Percentiles rank a stretch among this genome's conserved stretches.
phyloP scores from a whole-genome alignment of 2,113 vertebrate genomes.

The Gavialis gangeticus region DNA sequence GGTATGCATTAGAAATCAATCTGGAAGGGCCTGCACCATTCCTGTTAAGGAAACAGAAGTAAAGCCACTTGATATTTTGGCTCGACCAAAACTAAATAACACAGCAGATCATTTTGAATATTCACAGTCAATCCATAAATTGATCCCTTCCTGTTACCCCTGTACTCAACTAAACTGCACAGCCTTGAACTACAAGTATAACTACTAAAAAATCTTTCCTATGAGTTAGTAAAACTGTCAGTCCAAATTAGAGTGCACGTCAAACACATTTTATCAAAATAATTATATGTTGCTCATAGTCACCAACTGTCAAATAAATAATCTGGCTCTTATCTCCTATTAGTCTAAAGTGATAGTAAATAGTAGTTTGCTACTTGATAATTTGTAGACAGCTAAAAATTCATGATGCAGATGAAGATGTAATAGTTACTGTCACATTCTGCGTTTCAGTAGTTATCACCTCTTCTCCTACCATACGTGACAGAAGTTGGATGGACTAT shows the following conservation, averaged over 20 bases:
- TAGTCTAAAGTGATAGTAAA: neutral
- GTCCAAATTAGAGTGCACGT: neutral
- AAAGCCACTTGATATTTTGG: neutral
- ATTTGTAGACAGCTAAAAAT: neutral
- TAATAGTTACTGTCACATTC: fast-evolving
- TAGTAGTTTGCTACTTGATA: neutral
- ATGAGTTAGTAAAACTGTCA: neutral
- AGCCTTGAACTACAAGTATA: neutral
- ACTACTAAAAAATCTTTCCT: neutral
- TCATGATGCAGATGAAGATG: neutral
- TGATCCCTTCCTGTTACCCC: neutral
- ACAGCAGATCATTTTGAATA: neutral
- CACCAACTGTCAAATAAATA: neutral
- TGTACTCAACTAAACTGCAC: neutral
- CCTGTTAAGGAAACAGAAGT: neutral
- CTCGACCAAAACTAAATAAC: neutral
- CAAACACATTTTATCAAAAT: neutral
- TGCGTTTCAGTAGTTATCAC: neutral
- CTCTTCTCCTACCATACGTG: no score
- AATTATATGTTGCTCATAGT: neutral
- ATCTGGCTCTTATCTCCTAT: neutral
- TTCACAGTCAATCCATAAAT: neutral
- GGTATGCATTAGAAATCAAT: neutral
- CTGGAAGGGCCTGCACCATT: neutral
- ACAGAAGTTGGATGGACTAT: neutral